Evolutionary conservation across 2,113 vertebrate species (phyloP), one percentile per base, ranked within the genome.

Genomic region (Hirundichthys speculiger): DNA sequence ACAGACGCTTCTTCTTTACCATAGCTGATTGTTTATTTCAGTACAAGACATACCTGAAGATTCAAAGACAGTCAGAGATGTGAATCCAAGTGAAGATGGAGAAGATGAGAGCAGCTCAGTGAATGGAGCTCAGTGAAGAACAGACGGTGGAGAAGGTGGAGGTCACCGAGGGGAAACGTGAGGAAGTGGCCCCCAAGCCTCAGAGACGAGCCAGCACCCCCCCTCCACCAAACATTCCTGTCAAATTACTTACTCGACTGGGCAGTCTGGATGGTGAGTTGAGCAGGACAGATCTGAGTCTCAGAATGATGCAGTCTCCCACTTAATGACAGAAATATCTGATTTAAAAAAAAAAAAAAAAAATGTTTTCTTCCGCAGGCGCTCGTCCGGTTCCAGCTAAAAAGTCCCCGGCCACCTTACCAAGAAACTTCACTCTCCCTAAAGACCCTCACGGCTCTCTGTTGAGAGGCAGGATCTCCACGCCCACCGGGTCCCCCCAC

Each of bases 401-500:
- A 77, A 94, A 94, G 47, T 94, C 93, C 53, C 92, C 92, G 3
- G 90, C 92, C 63, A 93, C 84, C 8, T 80, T 94, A 75, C 88
- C 93, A 71, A 91, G 94, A 87, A 94, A 94, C 83, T 92, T 95
- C 7, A 82, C 90, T 25, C 88, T 91, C 72, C 93, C 90, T 83
- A 92, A 86, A 89, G 92, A 94, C 80, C 67, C 92, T 60, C 93
- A 92, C 87, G 93, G 90, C 49, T 88, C 87, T 30, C 70, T 85
- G 78, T 77, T 75, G 80, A 90, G 95, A 86, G 95, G 91, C 72
- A 92, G 96, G 82, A 93, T 95, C 21, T 89, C 93, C 63, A 96
- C 95, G 24, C 96, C 96, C n/a, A 94, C 94, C 0, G 94, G 95
- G 16, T 99, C 96, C 43, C 96, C 97, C 13, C 95, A 95, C 76